Conservation (phyloP, 2,797 vertebrate species). For the Sylvia borin region DNA sequence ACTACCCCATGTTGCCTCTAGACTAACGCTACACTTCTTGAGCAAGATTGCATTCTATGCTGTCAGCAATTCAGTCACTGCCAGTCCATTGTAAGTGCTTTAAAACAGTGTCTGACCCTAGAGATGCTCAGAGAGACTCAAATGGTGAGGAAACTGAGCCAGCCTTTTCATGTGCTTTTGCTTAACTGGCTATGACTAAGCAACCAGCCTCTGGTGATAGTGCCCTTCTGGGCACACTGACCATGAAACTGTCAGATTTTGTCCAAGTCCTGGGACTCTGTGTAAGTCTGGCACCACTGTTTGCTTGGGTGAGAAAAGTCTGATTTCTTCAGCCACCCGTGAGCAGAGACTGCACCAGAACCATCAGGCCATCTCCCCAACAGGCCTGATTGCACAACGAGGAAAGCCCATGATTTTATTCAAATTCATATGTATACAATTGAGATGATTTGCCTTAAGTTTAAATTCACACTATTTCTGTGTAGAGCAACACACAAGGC, state of each 20-base stretch:
- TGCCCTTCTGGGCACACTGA: neutral
- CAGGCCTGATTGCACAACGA: neutral
- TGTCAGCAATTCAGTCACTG: slow-evolving; percentile 49
- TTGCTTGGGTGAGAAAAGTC: neutral
- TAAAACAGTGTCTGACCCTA: slow-evolving; percentile 8
- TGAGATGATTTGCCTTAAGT: neutral
- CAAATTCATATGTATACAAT: neutral
- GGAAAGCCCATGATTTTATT: neutral
- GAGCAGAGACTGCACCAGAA: neutral
- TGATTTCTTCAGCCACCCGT: neutral
- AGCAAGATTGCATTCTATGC: slow-evolving; percentile 4
- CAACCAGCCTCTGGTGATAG: neutral
- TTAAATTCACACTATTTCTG: neutral
- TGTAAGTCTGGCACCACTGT: neutral
- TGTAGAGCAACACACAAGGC: neutral
- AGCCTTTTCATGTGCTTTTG: neutral
- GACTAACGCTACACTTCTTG: neutral
- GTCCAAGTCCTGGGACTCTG: neutral
- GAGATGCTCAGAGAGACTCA: neutral
- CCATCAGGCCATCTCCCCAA: neutral
- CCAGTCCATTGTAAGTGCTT: neutral
- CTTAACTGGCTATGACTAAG: neutral
- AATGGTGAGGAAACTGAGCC: neutral
- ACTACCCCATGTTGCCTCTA: slow-evolving; percentile 16
- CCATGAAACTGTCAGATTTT: neutral